Evolutionary conservation across 2,888 invertebrate genomes (phyloP).

Genomic region (Papilio protenor): DNA sequence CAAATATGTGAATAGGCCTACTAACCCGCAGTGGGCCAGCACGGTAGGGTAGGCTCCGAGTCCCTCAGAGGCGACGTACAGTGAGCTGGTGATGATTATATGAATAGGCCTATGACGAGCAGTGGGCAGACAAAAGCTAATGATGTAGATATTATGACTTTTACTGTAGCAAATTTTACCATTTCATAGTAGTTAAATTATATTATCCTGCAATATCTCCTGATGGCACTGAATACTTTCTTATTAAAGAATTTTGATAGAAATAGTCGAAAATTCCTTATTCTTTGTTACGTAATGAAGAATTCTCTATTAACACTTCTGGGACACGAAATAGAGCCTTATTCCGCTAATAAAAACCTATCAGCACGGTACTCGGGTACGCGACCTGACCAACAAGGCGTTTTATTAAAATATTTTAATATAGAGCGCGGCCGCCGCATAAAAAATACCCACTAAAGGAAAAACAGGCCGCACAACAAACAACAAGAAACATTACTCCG

Average conservation of each 20-base stretch:
- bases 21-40: too few species aligned
- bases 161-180: too few species aligned
- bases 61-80: too few species aligned
- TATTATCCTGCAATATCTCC: not conserved
- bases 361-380: conserved; percentile 47
- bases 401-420: conserved; percentile 47
- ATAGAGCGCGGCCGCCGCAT: conserved; percentile 36
- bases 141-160: too few species aligned
- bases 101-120: too few species aligned
- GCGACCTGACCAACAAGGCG: conserved; percentile 49
- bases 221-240: not conserved
- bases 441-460: conserved; percentile 38
- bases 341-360: conserved; percentile 26
- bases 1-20: too few species aligned
- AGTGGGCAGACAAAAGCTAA: too few species aligned
- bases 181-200: too few species aligned
- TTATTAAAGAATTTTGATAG: not conserved
- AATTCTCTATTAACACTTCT: not conserved
- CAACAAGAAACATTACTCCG: conserved; percentile 49
- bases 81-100: too few species aligned
- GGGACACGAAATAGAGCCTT: conserved; percentile 5
- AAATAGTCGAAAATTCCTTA: not conserved
- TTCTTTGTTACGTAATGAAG: not conserved
- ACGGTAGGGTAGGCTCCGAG: too few species aligned
- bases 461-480: conserved; percentile 38